phyloP scores from a whole-genome alignment of 23 tunicate genomes.

The Trididemnum miniatum region DNA sequence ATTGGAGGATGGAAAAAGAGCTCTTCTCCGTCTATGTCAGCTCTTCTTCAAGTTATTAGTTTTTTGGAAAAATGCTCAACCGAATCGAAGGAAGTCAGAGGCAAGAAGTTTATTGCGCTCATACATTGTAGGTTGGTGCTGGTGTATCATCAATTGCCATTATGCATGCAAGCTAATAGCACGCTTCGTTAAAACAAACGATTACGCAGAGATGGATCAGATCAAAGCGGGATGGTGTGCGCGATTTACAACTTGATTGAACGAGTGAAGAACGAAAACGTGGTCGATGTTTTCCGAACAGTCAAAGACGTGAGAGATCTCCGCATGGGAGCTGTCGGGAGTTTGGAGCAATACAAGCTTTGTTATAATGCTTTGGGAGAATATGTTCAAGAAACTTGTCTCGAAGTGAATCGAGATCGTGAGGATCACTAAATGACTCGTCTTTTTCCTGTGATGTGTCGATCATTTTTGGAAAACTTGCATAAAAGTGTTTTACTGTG shows the following conservation, averaged over 20 bases:
- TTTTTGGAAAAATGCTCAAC: background rate
- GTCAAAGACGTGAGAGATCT: slow-evolving; percentile 53
- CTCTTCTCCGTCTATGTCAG: background rate
- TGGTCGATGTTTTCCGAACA: slow-evolving; percentile 51
- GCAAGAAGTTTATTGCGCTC: slow-evolving; percentile 13
- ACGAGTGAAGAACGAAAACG: slow-evolving; percentile 54
- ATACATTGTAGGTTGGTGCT: slow-evolving; percentile 35
- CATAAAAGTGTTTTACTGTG: too few species aligned
- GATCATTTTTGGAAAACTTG: too few species aligned
- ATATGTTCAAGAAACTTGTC: slow-evolving; percentile 39
- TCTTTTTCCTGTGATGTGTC: too few species aligned
- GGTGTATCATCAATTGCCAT: too few species aligned
- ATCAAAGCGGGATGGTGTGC: slow-evolving; percentile 26
- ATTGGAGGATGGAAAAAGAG: background rate
- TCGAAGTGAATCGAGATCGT: too few species aligned
- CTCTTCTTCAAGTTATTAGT: background rate
- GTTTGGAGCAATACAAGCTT: slow-evolving; percentile 27
- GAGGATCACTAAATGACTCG: too few species aligned
- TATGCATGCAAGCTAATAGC: too few species aligned
- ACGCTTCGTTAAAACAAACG: too few species aligned
- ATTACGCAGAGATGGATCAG: slow-evolving; percentile 42
- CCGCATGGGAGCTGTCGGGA: slow-evolving; percentile 34
- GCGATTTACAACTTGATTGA: too few species aligned
- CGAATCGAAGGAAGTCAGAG: slow-evolving; percentile 17
- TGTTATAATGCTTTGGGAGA: slow-evolving; percentile 55